Percentiles rank a stretch among this genome's conserved stretches.
Evolutionary conservation across 1,140 invertebrate genomes (phyloP).

Genomic region (Drosophila nigromelanica): DNA sequence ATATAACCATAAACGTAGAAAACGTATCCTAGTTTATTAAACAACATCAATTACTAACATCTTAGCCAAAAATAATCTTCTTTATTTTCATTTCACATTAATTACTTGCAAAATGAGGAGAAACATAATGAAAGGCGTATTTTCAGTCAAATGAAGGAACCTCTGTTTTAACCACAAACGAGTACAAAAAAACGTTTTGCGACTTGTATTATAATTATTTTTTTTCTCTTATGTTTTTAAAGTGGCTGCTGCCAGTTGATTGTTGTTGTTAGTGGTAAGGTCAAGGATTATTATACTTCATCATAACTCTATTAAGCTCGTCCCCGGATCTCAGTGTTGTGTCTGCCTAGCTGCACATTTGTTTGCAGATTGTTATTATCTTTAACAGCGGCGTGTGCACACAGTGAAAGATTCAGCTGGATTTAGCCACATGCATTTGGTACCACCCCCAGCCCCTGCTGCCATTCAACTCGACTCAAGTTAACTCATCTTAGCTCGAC

Average conservation of each 20-base stretch:
- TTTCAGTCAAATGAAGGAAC: conserved; percentile 58
- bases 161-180: conserved; percentile 31
- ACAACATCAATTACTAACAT: background rate
- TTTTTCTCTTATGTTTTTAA: conserved; percentile 14
- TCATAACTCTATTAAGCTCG: conserved; percentile 75
- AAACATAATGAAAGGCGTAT: conserved; percentile 51
- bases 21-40: too few relatives aligned
- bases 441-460: conserved; percentile 4
- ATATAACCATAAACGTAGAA: too few relatives aligned
- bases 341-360: conserved; percentile 53
- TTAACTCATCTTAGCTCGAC: background rate
- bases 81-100: background rate
- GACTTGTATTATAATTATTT: conserved; percentile 35
- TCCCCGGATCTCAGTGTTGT: conserved; percentile 41
- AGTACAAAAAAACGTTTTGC: conserved; percentile 50
- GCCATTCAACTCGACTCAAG: conserved; percentile 16
- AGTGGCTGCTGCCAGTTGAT: conserved; percentile 53
- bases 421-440: conserved; percentile 14
- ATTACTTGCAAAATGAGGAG: conserved; percentile 30
- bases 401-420: conserved; percentile 55
- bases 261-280: conserved; percentile 71
- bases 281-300: conserved; percentile 81
- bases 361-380: conserved; percentile 75
- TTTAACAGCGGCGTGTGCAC: conserved; percentile 51
- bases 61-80: background rate